A percentile compares a stretch with the other conserved stretches of the same genome.
Evolutionary conservation across 2,113 vertebrate genomes (phyloP).

Genomic region (Gobiocypris rarus): DNA sequence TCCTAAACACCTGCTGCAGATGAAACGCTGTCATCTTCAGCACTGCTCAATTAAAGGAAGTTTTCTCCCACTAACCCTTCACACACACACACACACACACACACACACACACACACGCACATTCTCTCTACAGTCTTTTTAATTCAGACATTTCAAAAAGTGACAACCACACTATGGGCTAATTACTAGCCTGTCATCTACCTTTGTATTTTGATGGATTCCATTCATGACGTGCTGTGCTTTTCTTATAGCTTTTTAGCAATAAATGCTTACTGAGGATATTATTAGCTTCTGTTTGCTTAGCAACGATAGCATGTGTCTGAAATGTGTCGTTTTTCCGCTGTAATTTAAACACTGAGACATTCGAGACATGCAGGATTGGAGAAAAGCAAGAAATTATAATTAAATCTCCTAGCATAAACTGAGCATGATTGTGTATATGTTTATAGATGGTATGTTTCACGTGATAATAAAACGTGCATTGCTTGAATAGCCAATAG

Average conservation of each 20-base stretch:
- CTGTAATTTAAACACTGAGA: slow-evolving; percentile 27
- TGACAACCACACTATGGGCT: slow-evolving; percentile 78
- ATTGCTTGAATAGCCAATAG: not conserved
- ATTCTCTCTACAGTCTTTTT: slow-evolving; percentile 71
- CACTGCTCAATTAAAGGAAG: slow-evolving; percentile 33
- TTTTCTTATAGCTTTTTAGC: slow-evolving; percentile 73
- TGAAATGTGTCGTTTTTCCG: slow-evolving; percentile 68
- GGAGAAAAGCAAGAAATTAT: not conserved
- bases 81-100: slow-evolving; percentile 38
- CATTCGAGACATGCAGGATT: slow-evolving; percentile 44
- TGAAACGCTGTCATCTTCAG: slow-evolving; percentile 31
- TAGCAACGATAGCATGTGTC: slow-evolving; percentile 79
- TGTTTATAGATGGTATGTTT: not conserved
- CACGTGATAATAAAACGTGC: not conserved
- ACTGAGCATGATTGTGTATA: not conserved
- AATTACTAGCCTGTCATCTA: slow-evolving; percentile 78
- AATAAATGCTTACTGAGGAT: slow-evolving; percentile 76
- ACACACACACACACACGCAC: slow-evolving; percentile 33
- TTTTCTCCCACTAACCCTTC: slow-evolving; percentile 14
- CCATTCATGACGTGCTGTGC: slow-evolving; percentile 75
- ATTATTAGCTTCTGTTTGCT: slow-evolving; percentile 79
- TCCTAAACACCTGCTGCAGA: slow-evolving; percentile 28
- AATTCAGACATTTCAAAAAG: slow-evolving; percentile 76
- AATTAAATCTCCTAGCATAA: not conserved
- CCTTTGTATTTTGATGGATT: slow-evolving; percentile 79